Percentiles rank a stretch among this genome's conserved stretches.
Conservation (phyloP, 2,797 vertebrate species). For the Kryptopterus vitreolus region DNA sequence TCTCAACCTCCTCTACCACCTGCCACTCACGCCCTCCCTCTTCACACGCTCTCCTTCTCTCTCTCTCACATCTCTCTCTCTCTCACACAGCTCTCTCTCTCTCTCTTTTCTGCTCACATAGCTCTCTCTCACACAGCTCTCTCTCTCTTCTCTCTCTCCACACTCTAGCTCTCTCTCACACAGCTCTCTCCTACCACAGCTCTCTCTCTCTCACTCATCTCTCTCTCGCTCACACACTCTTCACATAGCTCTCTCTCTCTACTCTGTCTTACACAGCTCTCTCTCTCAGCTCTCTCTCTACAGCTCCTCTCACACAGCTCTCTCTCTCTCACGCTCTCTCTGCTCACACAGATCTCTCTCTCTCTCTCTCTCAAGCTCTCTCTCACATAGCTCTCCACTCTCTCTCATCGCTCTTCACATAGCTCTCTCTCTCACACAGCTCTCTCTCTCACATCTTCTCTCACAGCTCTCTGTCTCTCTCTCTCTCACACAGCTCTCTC, state of each 20-base stretch:
- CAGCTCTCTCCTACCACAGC: too few relatives aligned
- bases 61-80: background rate
- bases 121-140: background rate
- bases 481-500: background rate
- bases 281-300: background rate
- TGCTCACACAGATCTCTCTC: background rate
- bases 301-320: background rate
- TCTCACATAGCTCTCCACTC: background rate
- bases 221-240: too few relatives aligned
- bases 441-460: background rate
- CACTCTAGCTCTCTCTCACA: background rate
- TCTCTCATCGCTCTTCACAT: background rate
- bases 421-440: background rate
- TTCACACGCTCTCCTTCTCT: too few relatives aligned
- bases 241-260: background rate
- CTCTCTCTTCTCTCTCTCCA: too few relatives aligned
- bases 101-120: background rate
- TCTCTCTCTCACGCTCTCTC: too few relatives aligned
- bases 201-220: background rate
- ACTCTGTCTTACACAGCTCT: too few relatives aligned
- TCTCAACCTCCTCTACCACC: too few relatives aligned
- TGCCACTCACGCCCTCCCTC: too few relatives aligned
- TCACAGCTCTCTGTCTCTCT: too few relatives aligned
- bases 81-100: background rate
- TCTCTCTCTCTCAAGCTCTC: background rate